These are phyloP conservation scores for Chrysomallon squamiferum DNA, from an alignment of 1,140 invertebrate genomes.

Conservation along the genomic window DNA sequence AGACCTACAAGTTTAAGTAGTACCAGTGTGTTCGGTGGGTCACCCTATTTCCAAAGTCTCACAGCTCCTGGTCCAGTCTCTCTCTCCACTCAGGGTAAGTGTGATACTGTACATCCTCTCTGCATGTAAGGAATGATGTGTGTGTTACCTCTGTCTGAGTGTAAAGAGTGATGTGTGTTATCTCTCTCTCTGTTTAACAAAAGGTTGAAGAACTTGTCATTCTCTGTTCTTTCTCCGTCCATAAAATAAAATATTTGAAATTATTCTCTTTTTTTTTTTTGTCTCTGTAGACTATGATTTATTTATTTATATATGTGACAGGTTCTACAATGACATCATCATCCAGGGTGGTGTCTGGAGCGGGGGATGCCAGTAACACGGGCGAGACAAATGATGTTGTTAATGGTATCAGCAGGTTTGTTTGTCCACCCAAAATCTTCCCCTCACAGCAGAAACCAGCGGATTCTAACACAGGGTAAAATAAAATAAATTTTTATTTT, in stretches of 20 bases:
- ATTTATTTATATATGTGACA: too few species aligned
- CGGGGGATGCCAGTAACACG: neutral
- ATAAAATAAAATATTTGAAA: too few species aligned
- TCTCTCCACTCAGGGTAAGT: slow-evolving; percentile 14
- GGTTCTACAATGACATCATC: neutral
- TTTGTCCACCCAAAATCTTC: slow-evolving; percentile 32
- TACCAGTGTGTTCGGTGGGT: slow-evolving; percentile 53
- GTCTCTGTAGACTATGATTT: too few species aligned
- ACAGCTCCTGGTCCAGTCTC: slow-evolving; percentile 41
- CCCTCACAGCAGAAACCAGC: slow-evolving; percentile 18
- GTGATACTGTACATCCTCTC: too few species aligned
- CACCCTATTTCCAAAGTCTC: slow-evolving; percentile 53
- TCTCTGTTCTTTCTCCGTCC: too few species aligned
- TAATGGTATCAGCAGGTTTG: slow-evolving; percentile 4
- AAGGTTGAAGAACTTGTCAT: too few species aligned
- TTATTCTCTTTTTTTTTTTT: too few species aligned
- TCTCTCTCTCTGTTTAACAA: neutral
- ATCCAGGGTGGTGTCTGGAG: neutral
- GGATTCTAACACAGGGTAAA: neutral
- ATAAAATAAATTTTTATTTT: too few species aligned
- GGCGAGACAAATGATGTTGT: neutral
- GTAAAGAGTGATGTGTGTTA: neutral
- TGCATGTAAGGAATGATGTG: neutral
- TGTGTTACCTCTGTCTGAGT: neutral
- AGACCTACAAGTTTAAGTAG: slow-evolving; percentile 32